Base-by-base conservation (phyloP, 2,888 invertebrate species). In the Tipula confusa region DNA sequence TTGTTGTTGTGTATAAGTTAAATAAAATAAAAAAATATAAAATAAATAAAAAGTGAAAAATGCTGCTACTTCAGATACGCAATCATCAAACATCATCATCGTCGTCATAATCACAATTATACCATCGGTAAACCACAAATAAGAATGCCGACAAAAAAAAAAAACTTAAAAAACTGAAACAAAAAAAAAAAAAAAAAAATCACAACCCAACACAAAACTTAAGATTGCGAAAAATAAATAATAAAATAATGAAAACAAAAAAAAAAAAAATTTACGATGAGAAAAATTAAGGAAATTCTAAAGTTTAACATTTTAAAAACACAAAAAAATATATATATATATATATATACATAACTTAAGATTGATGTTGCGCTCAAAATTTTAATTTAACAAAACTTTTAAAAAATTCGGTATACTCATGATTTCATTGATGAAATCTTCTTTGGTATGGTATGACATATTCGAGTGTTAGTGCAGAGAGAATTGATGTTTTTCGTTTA, bases 61-160 rank as follows among this genome's bases (percentile, higher is more conserved):
- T 64, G 64, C n/a, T n/a, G n/a, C 64, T 64, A 64, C 64, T 64
- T 64, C 64, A 64, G 64, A 64, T 64, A 64, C 64, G 64, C 64
- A 64, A 64, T 64, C 64, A 64, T 64, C 64, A 64, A 64, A 64
- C 64, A 64, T 18, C 64, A 64, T 64, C 64, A 64, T 64, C 64
- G 64, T 64, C 64, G 64, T 64, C 64, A 64, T 64, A 64, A 64
- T 64, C 64, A 24, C 64, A 64, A 64, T 64, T 24, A 64, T 64
- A 64, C 64, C 64, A 64, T 64, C 64, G 64, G 64, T 64, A 64
- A 64, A 64, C 64, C 64, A 64, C 64, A 64, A 64, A 64, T 64
- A 64, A 64, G 64, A 64, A 64, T n/a, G 64, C 64, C 64, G 64
- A 64, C 64, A 64, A 48, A 48, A 15, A 33, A 33, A n/a, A n/a